Percentiles rank a stretch among this genome's conserved stretches.
phyloP scores from a whole-genome alignment of 2,113 vertebrate genomes.

The Ellobius talpinus region DNA sequence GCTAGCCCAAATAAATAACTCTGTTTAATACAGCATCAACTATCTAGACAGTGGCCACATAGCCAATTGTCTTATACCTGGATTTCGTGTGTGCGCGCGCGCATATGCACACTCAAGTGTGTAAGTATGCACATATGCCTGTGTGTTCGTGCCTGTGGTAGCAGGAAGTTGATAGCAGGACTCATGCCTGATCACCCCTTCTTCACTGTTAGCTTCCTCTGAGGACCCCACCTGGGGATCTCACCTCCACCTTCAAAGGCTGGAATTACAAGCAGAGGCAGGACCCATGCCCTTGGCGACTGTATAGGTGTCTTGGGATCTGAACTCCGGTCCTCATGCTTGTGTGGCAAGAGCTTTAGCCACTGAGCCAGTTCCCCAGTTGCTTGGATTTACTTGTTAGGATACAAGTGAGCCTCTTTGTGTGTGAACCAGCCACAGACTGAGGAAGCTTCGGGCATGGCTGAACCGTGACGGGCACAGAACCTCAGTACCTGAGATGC shows the following conservation, averaged over 20 bases:
- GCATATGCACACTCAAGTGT: background rate
- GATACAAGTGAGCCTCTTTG: background rate
- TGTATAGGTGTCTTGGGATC: background rate
- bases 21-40: background rate
- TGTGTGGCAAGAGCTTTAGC: background rate
- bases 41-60: background rate
- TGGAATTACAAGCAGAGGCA: background rate
- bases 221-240: background rate
- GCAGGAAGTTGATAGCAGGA: background rate
- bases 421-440: background rate
- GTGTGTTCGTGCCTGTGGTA: background rate
- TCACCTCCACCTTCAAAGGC: background rate
- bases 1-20: background rate
- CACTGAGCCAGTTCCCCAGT: background rate
- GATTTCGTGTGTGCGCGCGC: accelerated
- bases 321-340: background rate
- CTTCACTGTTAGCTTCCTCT: background rate
- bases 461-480: background rate
- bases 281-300: background rate
- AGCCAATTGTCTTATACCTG: background rate
- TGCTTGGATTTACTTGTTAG: background rate
- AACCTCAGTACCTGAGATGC: background rate
- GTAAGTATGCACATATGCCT: background rate
- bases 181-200: background rate
- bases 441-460: background rate